Evolutionary conservation across 2,113 vertebrate species (phyloP), one percentile per base, ranked within the genome.

Genomic region (Natator depressus): DNA sequence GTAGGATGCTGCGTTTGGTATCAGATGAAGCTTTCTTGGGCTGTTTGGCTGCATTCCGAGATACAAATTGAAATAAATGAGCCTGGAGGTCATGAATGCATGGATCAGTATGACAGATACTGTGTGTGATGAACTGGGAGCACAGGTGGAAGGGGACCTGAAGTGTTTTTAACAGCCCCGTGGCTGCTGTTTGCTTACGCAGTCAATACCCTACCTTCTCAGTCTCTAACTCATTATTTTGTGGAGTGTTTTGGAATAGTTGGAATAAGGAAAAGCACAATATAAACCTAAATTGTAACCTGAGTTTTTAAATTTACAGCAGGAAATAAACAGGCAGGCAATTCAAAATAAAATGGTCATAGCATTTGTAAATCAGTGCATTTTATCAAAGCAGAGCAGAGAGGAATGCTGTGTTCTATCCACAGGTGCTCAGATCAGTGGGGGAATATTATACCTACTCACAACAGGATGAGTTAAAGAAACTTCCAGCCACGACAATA

Each of bases 1-100:
- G 91, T 86, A 81, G 89, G 88, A 50, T 84, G 20, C 69, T 49
- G 59, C 51, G 10, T 65, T 95, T 55, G 87, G 2, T 93, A 51
- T 84, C 81, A 82, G n/a, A 89, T 69, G 38, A 25, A 75, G 75
- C 31, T n/a, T 80, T 27, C 94, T 91, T 38, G 82, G 87, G 90
- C 59, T 62, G 2, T 69, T 94, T 93, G 94, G 54, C 94, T 89
- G 47, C 88, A 51, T 90, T 84, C 54, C 27, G 84, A 87, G 79
- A 57, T 59, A 72, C 62, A 75, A 1, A 9, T 10, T 72, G 65
- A 19, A 22, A 20, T 22, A 22, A 38, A 22, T 22, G n/a, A 38
- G 31, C 62, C 29, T 35, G 62, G 6, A 65, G 62, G 31, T 35
- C 62, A n/a, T n/a, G 62, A n/a, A n/a, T 90, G 59, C 69, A 51